Conservation (phyloP, 2,797 vertebrate species). For the Sitta carolinensis region DNA sequence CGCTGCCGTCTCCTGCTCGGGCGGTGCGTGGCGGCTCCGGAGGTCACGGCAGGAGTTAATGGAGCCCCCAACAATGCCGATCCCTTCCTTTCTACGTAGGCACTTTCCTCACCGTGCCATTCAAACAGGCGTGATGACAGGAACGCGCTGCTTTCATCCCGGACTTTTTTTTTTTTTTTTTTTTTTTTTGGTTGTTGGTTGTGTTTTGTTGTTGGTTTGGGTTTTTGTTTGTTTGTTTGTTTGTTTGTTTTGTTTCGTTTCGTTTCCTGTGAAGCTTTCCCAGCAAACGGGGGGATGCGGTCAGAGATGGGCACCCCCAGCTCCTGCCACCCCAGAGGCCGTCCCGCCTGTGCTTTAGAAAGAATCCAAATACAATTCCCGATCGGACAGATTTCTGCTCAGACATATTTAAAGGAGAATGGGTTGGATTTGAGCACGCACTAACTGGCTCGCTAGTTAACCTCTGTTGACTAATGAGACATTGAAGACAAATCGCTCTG, state of each 20-base stretch:
- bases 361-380: not conserved
- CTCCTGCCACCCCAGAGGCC: not conserved
- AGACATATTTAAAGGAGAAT: not conserved
- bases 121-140: not conserved
- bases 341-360: not conserved
- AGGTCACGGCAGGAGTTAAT: not conserved
- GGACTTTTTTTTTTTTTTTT: not conserved
- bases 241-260: too few species aligned
- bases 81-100: not conserved
- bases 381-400: not conserved
- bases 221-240: not conserved
- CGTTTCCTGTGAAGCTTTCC: not conserved
- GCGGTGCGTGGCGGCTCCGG: not conserved
- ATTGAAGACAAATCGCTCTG: not conserved
- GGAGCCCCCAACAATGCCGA: not conserved
- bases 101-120: not conserved
- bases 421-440: not conserved
- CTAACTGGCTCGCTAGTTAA: not conserved
- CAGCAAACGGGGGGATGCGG: not conserved
- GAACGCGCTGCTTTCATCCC: not conserved
- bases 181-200: not conserved
- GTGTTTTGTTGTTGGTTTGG: not conserved
- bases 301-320: not conserved
- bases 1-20: not conserved
- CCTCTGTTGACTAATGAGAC: slow-evolving; percentile 31